Base-by-base conservation (phyloP, 2,797 vertebrate species). In the Dermochelys coriacea region DNA sequence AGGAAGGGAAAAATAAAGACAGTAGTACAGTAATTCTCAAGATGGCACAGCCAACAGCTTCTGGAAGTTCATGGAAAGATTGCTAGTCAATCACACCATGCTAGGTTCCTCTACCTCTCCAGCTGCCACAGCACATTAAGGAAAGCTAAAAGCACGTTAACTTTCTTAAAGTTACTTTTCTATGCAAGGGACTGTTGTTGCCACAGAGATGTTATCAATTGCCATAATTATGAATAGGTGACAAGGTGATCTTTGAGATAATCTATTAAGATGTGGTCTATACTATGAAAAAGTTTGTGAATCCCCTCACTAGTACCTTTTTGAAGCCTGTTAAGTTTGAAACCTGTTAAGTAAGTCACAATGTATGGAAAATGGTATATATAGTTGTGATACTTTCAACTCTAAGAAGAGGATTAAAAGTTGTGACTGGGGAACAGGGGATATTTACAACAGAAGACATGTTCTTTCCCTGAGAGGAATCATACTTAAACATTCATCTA, bases 111-210 rank as follows among this genome's bases (percentile, higher is more conserved):
- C 50, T 29, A 51, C 50, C 52, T 50, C 51, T 83, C 80, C 89
- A 86, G 91, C 90, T 78, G 85, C 87, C 82, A 55, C 77, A 88
- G 31, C 88, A 83, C 89, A 14, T 52, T 34, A 6, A 16, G 37
- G 52, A 14, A 57, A 83, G 71, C 87, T 94, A 96, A 93, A 95
- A 94, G 94, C 84, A 95, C 64, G 47, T 71, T 0, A 2, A 2
- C 64, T 88, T 93, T 89, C 92, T 87, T 87, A 84, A 94, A 94
- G 91, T 54, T 11, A 50, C 84, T 88, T 82, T n/a, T 51, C 84
- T 89, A n/a, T 51, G 4, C 1, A 94, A 82, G 95, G 89, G 29
- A 6, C 59, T 74, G 91, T 51, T 27, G 31, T 81, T 89, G n/a
- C 83, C 91, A 89, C 87, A 51, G 85, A 74, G 86, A 85, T 29